These are phyloP conservation scores for Tinea pellionella DNA, from an alignment of 2,888 invertebrate genomes.

Conservation along the genomic window DNA sequence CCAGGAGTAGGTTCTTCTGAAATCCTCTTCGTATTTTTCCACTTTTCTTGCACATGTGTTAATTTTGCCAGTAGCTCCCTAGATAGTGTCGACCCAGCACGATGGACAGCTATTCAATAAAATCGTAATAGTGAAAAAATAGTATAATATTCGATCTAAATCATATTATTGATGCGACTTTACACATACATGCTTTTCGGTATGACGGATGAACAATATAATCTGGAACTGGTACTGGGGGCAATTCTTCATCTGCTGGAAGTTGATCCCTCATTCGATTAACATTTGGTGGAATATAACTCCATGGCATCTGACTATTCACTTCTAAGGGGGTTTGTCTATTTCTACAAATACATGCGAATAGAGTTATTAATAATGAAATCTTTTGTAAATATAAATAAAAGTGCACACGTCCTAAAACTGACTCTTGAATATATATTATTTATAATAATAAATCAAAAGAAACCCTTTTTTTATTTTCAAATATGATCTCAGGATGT, in stretches of 20 bases:
- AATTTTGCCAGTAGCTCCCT: neutral
- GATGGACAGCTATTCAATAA: neutral
- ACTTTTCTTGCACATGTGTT: neutral
- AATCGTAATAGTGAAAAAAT: too few species aligned
- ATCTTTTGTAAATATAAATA: neutral
- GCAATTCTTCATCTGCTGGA: slow-evolving; percentile 64
- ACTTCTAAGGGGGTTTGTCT: slow-evolving; percentile 56
- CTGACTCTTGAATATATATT: too few species aligned
- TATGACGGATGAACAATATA: slow-evolving; percentile 57
- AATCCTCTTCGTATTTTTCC: neutral
- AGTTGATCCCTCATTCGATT: slow-evolving; percentile 52
- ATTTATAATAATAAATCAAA: too few species aligned
- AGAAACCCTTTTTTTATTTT: too few species aligned
- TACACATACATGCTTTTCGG: slow-evolving; percentile 51
- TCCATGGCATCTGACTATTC: slow-evolving; percentile 72
- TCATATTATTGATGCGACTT: too few species aligned
- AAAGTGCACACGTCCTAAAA: neutral
- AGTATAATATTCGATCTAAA: too few species aligned
- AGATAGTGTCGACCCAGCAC: neutral
- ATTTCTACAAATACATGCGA: slow-evolving; percentile 16
- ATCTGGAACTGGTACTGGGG: slow-evolving; percentile 72
- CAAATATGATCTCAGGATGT: neutral
- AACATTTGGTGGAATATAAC: slow-evolving; percentile 58
- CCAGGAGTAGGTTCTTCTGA: neutral
- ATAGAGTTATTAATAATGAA: neutral